Evolutionary conservation across 2,113 vertebrate species (phyloP), one percentile per base, ranked within the genome.

Genomic region (Ancistrus triradiatus): DNA sequence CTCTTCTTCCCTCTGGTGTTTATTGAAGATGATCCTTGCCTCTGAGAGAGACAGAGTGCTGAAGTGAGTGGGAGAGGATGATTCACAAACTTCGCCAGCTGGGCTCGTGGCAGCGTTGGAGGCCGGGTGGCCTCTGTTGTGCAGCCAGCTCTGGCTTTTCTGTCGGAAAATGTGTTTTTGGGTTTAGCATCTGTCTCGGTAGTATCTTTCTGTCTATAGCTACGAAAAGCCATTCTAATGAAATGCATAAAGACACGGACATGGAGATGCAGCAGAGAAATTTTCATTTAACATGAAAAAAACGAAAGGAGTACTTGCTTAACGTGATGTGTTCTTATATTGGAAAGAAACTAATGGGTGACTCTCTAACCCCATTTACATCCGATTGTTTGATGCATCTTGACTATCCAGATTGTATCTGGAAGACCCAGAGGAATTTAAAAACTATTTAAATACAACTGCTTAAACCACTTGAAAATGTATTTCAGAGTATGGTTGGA

Each of bases 161-260:
- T 11, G 63, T 47, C 47, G 63, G 63, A 65, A 65, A 56, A 18
- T 63, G 47, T 65, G 51, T 65, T 56, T 55, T 56, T 40, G 27
- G 47, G 31, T 44, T 63, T 56, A 47, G 17, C 15, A 42, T 38
- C 27, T 47, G 42, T 21, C 27, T 33, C 31, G 18, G 63, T 44
- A 38, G 28, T 33, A 17, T 37, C 42, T 56, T 65, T 65, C 43
- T 65, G 51, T 28, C 15, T 56, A 37, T 21, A 33, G 51, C 10
- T 37, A 51, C 51, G 56, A 37, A 65, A 53, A 47, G 27, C 8
- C 3, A 44, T 28, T n/a, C 27, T 53, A 19, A 33, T 15, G 22
- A 63, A 35, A 44, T 14, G 35, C 37, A 7, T 44, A 19, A 9
- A 43, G 31, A 53, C 38, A 33, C 15, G 13, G 46, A 42, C 40